phyloP scores from a whole-genome alignment of 92 coral and sea anemone genomes.

The Siderastrea siderea region DNA sequence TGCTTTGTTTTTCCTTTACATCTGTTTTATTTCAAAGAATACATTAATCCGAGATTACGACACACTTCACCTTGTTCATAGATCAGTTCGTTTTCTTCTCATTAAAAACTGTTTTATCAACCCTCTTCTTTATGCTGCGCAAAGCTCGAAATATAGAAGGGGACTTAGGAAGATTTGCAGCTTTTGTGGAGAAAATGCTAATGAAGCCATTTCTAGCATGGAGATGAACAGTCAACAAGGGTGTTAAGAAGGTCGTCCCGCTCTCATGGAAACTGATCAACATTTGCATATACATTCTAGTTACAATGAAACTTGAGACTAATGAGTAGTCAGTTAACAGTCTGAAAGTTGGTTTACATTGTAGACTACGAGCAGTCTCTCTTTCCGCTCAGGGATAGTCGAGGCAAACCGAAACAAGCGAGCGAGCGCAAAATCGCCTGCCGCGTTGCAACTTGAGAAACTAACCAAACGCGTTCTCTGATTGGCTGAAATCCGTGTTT shows the following conservation, averaged over 20 bases:
- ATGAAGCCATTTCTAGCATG: neutral
- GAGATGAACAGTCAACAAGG: neutral
- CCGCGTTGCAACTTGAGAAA: too few relatives aligned
- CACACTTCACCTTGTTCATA: constrained; percentile 29
- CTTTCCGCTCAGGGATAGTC: too few relatives aligned
- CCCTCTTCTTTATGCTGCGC: constrained; percentile 55
- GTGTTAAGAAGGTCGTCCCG: neutral
- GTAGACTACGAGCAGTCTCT: too few relatives aligned
- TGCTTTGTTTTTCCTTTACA: constrained; percentile 42
- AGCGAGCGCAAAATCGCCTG: too few relatives aligned
- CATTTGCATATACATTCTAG: too few relatives aligned
- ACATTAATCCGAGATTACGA: neutral
- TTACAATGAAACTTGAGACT: too few relatives aligned
- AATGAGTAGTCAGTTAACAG: too few relatives aligned
- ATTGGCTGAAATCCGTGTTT: too few relatives aligned
- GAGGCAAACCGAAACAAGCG: too few relatives aligned
- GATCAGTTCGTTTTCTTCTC: constrained; percentile 48
- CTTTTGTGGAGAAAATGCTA: neutral
- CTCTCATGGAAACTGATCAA: too few relatives aligned
- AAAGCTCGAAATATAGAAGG: neutral
- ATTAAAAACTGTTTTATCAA: constrained; percentile 47
- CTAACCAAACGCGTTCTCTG: too few relatives aligned
- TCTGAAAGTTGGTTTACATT: too few relatives aligned
- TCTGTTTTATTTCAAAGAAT: neutral
- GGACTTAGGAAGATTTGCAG: constrained; percentile 21